These are phyloP conservation scores for Asobara japonica DNA, from an alignment of 1,140 invertebrate genomes.

Conservation along the genomic window DNA sequence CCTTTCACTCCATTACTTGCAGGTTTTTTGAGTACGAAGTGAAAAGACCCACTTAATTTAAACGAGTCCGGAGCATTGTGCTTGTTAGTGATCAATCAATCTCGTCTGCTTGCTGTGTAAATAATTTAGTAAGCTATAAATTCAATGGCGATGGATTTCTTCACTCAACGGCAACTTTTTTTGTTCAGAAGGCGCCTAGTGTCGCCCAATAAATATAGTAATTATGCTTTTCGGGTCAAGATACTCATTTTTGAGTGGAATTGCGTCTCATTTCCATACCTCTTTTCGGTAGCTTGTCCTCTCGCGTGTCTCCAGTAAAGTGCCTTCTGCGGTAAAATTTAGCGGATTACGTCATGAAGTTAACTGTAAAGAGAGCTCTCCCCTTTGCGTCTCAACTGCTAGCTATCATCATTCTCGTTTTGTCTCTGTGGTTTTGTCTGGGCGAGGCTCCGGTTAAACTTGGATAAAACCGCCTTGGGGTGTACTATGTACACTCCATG, in stretches of 20 bases:
- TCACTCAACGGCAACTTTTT: too few species aligned
- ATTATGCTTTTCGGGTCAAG: background rate
- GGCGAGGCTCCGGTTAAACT: conserved; percentile 8
- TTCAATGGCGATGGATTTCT: too few species aligned
- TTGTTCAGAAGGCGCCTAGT: background rate
- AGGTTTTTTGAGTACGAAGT: too few species aligned
- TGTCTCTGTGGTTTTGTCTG: conserved; percentile 11
- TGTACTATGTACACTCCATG: background rate
- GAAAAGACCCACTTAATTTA: too few species aligned
- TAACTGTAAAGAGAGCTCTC: background rate
- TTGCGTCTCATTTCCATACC: background rate
- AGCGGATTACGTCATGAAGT: background rate
- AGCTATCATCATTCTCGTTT: background rate
- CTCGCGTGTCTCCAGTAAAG: background rate
- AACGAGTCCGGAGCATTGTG: too few species aligned
- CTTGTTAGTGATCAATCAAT: too few species aligned
- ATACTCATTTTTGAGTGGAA: background rate
- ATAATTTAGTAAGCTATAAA: too few species aligned
- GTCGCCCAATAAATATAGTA: background rate
- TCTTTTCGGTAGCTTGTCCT: conserved; percentile 11
- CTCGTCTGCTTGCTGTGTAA: too few species aligned
- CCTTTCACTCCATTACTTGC: too few species aligned
- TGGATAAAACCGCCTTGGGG: background rate
- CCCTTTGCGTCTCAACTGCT: background rate
- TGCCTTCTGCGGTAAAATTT: conserved; percentile 8